These are phyloP conservation scores for Anguilla anguilla DNA, from an alignment of 2,797 vertebrate species.

Conservation along the genomic window DNA sequence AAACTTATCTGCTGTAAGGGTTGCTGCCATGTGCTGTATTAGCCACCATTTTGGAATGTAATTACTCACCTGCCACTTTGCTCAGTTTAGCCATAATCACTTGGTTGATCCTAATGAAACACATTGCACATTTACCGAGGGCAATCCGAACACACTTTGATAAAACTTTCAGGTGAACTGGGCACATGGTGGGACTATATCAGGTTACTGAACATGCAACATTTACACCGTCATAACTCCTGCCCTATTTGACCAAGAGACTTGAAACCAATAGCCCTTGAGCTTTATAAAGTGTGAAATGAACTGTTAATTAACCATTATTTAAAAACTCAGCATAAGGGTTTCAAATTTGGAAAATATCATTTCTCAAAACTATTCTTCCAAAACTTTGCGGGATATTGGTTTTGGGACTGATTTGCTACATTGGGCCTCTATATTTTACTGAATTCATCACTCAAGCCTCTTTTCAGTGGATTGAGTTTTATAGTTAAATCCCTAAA, in stretches of 20 bases:
- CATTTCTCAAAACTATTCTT: neutral
- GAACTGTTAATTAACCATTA: neutral
- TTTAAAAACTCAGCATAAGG: neutral
- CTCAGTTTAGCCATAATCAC: no score
- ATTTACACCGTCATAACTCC: neutral
- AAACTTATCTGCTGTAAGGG: neutral
- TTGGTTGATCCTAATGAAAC: no score
- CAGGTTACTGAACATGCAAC: neutral
- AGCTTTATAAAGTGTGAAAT: no score
- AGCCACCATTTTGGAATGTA: no score
- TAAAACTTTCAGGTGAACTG: neutral
- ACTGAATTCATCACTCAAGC: neutral
- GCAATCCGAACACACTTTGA: no score
- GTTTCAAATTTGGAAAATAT: neutral
- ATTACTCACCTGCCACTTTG: no score
- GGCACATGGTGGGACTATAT: neutral
- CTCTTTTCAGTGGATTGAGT: neutral
- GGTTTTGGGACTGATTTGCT: neutral
- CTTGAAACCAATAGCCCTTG: neutral
- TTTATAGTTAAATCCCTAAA: neutral
- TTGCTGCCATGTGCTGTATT: no score
- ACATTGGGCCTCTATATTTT: neutral
- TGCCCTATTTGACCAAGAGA: neutral
- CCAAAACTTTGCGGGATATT: neutral
- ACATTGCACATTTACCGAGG: no score